Evolutionary conservation across 2,888 invertebrate genomes (phyloP), one percentile per base, ranked within the genome.

Genomic region (Ochlodes sylvanus): DNA sequence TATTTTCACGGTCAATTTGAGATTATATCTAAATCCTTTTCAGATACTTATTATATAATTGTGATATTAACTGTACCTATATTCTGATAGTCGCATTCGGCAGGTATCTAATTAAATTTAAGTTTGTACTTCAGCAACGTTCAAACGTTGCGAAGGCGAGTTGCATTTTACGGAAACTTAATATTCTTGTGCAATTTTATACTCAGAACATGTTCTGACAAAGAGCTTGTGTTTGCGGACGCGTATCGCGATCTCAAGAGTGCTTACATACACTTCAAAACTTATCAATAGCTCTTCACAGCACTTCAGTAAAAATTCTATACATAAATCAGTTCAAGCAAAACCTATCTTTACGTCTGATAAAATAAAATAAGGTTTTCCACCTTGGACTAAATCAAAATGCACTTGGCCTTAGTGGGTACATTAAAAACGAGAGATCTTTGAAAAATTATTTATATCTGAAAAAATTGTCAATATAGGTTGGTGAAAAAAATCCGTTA

Each of bases 361-460:
- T 27, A 2, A 4, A 3, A 14, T 42, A 27, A 65, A 65, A 44
- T 15, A 17, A 41, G 58, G 17, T 52, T 65, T 65, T 3, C 17
- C n/a, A 34, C 34, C 27, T 17, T 32, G 17, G 3, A 15, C 27
- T 66, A 34, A 60, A 42, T 38, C 41, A 27, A 60, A 66, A 60
- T 41, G 27, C 15, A 47, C 12, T 58, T 54, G 66, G 54, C 66
- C 66, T 66, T 60, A 27, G n/a, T n/a, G n/a, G 27, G 27, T 27
- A 27, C 27, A 52, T 41, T 17, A 27, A 27, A 7, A 63, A 42
- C 15, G 3, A 15, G 41, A 21, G n/a, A 52, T 19, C 27, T 41
- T 21, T 15, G 17, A 41, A 52, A 41, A 52, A n/a, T 42, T 32
- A 60, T 7, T 58, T 66, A n/a, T 58, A 66, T 58, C 4, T 32